These are phyloP conservation scores for Zonitis immaculata DNA, from an alignment of 2,888 invertebrate genomes.

Conservation along the genomic window DNA sequence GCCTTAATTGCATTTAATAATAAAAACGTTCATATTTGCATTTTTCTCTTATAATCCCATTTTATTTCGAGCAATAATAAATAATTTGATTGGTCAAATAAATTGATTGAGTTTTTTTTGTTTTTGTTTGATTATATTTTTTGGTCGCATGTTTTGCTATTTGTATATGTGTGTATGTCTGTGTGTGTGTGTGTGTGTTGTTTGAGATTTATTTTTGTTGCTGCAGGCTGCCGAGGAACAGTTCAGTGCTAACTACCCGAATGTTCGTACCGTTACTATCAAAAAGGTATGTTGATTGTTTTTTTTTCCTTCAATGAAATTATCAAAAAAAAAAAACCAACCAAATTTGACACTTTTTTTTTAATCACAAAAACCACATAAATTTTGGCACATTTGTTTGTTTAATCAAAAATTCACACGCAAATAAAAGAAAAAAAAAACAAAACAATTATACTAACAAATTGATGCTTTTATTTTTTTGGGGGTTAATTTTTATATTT, in stretches of 20 bases:
- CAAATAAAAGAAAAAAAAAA: too few relatives aligned
- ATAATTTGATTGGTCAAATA: too few relatives aligned
- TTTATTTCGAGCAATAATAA: too few relatives aligned
- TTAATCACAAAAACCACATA: neutral
- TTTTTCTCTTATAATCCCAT: too few relatives aligned
- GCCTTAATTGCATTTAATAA: too few relatives aligned
- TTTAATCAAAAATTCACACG: neutral
- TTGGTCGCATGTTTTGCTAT: conserved; percentile 29
- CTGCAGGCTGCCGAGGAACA: conserved; percentile 65
- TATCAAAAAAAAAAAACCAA: too few relatives aligned
- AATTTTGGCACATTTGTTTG: neutral
- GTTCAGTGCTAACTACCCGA: conserved; percentile 66
- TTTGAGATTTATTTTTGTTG: conserved; percentile 40
- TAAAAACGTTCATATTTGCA: too few relatives aligned
- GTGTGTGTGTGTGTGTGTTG: too few relatives aligned
- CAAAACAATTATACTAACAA: neutral
- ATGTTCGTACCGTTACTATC: conserved; percentile 73
- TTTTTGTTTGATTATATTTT: conserved; percentile 8
- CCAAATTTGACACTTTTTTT: neutral
- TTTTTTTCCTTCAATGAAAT: neutral
- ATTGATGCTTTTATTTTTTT: neutral
- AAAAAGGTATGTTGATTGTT: conserved; percentile 72
- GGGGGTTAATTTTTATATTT: conserved; percentile 1
- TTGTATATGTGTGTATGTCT: too few relatives aligned
- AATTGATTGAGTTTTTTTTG: conserved; percentile 8